Evolutionary conservation across 1,140 invertebrate species (phyloP).

Genomic region (Thereuonema tuberculata): DNA sequence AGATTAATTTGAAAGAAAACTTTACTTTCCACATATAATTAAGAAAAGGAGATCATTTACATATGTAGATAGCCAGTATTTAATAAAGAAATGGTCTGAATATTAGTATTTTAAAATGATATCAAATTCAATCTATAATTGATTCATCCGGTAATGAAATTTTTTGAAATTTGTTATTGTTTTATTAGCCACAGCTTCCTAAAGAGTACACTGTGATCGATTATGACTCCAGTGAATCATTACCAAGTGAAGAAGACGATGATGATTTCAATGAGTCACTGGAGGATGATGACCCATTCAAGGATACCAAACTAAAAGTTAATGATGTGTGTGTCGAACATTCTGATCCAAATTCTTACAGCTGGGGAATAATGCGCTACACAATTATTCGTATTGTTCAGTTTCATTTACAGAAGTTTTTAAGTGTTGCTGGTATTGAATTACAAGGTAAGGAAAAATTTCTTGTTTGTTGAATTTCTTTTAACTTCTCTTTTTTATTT

Average conservation of each 20-base stretch:
- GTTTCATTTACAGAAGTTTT: constrained; percentile 58
- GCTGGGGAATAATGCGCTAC: constrained; percentile 84
- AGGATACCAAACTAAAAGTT: constrained; percentile 16
- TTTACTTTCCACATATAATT: too few relatives aligned
- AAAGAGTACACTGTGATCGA: constrained; percentile 56
- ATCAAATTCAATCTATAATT: too few relatives aligned
- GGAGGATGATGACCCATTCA: constrained; percentile 18
- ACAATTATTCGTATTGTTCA: constrained; percentile 72
- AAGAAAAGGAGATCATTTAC: too few relatives aligned
- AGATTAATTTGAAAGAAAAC: too few relatives aligned
- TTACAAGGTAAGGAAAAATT: constrained; percentile 56
- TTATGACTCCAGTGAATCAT: constrained; percentile 77
- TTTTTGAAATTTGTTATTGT: too few relatives aligned
- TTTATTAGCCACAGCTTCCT: constrained; percentile 49
- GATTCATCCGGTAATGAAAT: too few relatives aligned
- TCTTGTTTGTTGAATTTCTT: too few relatives aligned
- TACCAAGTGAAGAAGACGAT: constrained; percentile 47
- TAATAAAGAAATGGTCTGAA: too few relatives aligned
- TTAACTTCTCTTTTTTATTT: too few relatives aligned
- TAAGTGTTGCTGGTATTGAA: constrained; percentile 77
- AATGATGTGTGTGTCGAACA: constrained; percentile 50
- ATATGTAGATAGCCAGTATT: too few relatives aligned
- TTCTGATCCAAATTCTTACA: constrained; percentile 79
- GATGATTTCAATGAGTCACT: constrained; percentile 36
- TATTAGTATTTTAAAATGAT: too few relatives aligned